Percentiles rank a stretch among this genome's conserved stretches.
Evolutionary conservation across 2,113 vertebrate species (phyloP).

Genomic region (Zapornia atra): DNA sequence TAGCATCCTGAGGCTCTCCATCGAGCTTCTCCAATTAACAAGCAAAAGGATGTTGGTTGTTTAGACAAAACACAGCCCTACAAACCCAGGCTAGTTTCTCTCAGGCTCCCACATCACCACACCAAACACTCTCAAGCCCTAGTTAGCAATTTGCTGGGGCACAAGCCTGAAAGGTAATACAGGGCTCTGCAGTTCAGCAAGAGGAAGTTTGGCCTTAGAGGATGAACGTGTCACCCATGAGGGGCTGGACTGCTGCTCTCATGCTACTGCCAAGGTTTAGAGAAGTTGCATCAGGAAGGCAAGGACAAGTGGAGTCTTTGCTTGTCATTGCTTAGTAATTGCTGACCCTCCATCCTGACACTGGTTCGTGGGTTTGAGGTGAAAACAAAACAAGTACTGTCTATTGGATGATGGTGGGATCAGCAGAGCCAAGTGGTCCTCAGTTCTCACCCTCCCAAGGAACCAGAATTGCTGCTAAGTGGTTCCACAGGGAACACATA

Average conservation of each 20-base stretch:
- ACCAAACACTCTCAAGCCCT: not conserved
- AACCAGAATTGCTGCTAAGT: not conserved
- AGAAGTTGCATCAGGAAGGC: not conserved
- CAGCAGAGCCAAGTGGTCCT: not conserved
- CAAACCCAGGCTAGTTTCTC: not conserved
- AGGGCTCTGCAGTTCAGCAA: not conserved
- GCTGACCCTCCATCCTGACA: not conserved
- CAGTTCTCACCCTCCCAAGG: not conserved
- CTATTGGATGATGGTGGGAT: not conserved
- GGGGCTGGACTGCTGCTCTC: not conserved
- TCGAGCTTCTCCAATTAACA: not conserved
- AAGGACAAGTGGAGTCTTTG: not conserved
- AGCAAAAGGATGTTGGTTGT: not conserved
- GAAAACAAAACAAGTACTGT: too few species aligned
- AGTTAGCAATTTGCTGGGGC: not conserved
- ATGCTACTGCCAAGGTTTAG: not conserved
- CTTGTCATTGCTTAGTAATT: not conserved
- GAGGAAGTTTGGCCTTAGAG: accelerated
- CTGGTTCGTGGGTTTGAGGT: too few species aligned
- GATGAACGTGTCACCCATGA: not conserved
- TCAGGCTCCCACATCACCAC: not conserved
- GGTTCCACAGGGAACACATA: not conserved
- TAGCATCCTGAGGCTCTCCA: not conserved
- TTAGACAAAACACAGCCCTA: not conserved
- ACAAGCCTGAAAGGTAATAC: not conserved